Percentiles rank a stretch among this genome's conserved stretches.
These are phyloP conservation scores for Ceyx margarethae DNA, from an alignment of 2,113 vertebrate genomes.

Conservation along the genomic window DNA sequence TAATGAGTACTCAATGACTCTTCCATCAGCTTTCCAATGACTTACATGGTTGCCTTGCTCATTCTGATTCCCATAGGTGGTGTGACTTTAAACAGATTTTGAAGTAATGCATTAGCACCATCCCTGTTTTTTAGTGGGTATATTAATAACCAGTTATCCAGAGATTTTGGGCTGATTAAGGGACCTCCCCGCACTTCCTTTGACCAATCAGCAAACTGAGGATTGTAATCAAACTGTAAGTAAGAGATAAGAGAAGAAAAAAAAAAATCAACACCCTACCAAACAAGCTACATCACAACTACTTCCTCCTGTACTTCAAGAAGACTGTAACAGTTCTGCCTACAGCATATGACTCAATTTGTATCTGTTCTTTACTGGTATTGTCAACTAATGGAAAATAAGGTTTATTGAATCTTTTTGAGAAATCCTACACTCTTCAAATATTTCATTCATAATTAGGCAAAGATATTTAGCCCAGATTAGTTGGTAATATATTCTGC, in stretches of 20 bases:
- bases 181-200: slow-evolving; percentile 84
- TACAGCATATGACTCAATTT: neutral
- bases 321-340: neutral
- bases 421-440: neutral
- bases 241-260: neutral
- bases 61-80: slow-evolving; percentile 83
- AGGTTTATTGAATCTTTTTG: neutral
- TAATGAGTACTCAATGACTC: rapidly evolving
- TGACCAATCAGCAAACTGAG: slow-evolving; percentile 85
- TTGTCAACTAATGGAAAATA: neutral
- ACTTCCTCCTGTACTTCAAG: neutral
- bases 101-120: slow-evolving; percentile 77
- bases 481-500: neutral
- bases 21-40: neutral
- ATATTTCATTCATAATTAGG: neutral
- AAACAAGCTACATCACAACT: neutral
- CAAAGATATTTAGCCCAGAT: neutral
- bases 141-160: slow-evolving; percentile 87
- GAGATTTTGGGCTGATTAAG: slow-evolving; percentile 75
- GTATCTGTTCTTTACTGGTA: neutral
- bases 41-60: slow-evolving; percentile 83
- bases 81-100: slow-evolving; percentile 84
- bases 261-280: neutral
- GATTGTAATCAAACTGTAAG: slow-evolving; percentile 85
- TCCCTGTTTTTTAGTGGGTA: slow-evolving; percentile 78